Conservation (phyloP, 2,113 vertebrate species). For the Guaruba guarouba region DNA sequence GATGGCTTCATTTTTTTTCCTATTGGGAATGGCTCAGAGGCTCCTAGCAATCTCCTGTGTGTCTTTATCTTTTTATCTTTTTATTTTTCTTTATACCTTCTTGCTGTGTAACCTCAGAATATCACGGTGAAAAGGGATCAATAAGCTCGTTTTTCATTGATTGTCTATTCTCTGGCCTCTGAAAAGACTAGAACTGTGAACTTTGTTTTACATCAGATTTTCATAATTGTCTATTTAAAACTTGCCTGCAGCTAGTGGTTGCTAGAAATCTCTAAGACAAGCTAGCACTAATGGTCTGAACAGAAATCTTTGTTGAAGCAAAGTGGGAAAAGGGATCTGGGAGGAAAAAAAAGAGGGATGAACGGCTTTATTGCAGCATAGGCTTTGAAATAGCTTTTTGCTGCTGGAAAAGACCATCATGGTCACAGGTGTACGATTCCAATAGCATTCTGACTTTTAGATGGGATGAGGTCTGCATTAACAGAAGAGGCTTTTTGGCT, state of each 20-base stretch:
- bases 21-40: constrained; percentile 39
- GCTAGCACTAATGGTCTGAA: not conserved
- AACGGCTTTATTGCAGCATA: not conserved
- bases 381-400: not conserved
- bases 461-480: not conserved
- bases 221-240: constrained; percentile 72
- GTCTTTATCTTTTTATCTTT: constrained; percentile 45
- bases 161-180: constrained; percentile 64
- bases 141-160: constrained; percentile 68
- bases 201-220: constrained; percentile 62
- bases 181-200: constrained; percentile 70
- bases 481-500: not conserved
- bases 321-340: not conserved
- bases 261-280: constrained; percentile 71
- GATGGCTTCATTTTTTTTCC: constrained; percentile 35
- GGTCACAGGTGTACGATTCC: not conserved
- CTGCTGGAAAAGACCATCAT: not conserved
- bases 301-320: constrained; percentile 13
- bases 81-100: constrained; percentile 44
- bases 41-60: constrained; percentile 48
- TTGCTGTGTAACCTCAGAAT: constrained; percentile 60
- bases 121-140: constrained; percentile 66
- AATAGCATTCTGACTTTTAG: not conserved
- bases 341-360: not conserved
- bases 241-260: constrained; percentile 48